A percentile compares a stretch with the other conserved stretches of the same genome.
Conservation (phyloP, 1,140 invertebrate species). For the Bombus affinis region DNA sequence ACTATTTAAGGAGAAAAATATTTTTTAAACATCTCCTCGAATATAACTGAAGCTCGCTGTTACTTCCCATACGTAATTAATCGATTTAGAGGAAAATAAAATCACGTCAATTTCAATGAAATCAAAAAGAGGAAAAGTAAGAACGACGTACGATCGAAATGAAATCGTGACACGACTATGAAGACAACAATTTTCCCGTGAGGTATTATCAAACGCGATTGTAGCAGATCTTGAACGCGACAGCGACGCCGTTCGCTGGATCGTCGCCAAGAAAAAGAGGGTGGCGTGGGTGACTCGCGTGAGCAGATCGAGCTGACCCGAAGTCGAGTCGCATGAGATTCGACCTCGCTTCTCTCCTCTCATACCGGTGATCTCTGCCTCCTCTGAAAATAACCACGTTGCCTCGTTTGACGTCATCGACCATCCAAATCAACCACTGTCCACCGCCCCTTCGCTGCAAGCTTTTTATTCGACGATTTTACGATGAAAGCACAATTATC, state of each 20-base stretch:
- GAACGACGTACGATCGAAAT: too few relatives aligned
- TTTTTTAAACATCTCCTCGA: too few relatives aligned
- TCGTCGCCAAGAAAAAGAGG: conserved; percentile 72
- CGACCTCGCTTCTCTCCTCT: conserved; percentile 75
- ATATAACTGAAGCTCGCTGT: too few relatives aligned
- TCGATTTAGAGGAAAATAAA: too few relatives aligned
- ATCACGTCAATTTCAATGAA: rapidly evolving
- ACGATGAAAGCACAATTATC: conserved; percentile 36
- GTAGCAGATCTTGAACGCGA: conserved; percentile 29
- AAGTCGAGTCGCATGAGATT: conserved; percentile 72
- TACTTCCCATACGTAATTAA: neutral
- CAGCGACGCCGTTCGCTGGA: conserved; percentile 66
- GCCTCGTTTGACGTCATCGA: conserved; percentile 75
- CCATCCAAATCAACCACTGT: conserved; percentile 61
- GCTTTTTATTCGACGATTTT: conserved; percentile 62
- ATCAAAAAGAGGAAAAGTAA: neutral
- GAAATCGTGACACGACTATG: neutral
- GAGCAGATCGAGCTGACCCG: conserved; percentile 77
- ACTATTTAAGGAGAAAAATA: too few relatives aligned
- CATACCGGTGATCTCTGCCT: conserved; percentile 24
- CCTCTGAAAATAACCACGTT: conserved; percentile 76
- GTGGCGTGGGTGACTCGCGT: conserved; percentile 78
- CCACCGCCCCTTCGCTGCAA: conserved; percentile 5
- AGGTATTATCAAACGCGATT: conserved; percentile 39
- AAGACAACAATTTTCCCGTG: conserved; percentile 3